Evolutionary conservation across 2,113 vertebrate genomes (phyloP), one percentile per base, ranked within the genome.

Genomic region (Onychostruthus taczanowskii): DNA sequence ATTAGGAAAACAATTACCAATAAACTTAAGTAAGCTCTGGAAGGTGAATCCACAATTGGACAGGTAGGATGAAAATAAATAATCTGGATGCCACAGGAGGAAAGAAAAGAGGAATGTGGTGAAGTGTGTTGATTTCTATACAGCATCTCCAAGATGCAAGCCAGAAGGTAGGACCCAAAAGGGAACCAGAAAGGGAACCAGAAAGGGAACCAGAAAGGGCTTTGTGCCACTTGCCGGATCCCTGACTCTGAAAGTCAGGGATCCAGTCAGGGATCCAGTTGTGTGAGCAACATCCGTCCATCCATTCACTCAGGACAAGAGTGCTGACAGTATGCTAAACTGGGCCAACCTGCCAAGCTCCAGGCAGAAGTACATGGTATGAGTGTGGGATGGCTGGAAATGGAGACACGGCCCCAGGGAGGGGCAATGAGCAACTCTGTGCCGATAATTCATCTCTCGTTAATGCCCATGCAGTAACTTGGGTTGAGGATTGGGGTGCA

Each of bases 21-120:
- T 31, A 56, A 85, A n/a, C 33, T 72, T n/a, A 82, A 79, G 35
- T 64, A 24, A 79, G 24, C 27, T 61, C n/a, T 8, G 2, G 47
- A 67, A 94, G 73, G 10, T 82, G 44, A 72, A 87, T 75, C 30
- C 15, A 44, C n/a, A 47, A 28, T 56, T 91, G 58, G 33, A 31
- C 15, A 69, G 44, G 23, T 24, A 55, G 37, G 35, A 61, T 55
- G 30, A 81, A 91, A 89, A 82, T n/a, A 47, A 70, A 72, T 28
- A 33, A 55, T 39, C 4, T 2, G 27, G 20, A 74, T 66, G 15
- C 17, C 0, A 0, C 30, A 6, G 16, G 18, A 70, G 11, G 41
- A 58, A 92, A 85, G 43, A 67, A 59, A 89, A 13, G 56, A 7
- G 5, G 13, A 84, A 2, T 0, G 0, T 50, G 46, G 9, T 53